A percentile compares a stretch with the other conserved stretches of the same genome.
Conservation (phyloP, 2,113 vertebrate genomes). For the Mesitornis unicolor region DNA sequence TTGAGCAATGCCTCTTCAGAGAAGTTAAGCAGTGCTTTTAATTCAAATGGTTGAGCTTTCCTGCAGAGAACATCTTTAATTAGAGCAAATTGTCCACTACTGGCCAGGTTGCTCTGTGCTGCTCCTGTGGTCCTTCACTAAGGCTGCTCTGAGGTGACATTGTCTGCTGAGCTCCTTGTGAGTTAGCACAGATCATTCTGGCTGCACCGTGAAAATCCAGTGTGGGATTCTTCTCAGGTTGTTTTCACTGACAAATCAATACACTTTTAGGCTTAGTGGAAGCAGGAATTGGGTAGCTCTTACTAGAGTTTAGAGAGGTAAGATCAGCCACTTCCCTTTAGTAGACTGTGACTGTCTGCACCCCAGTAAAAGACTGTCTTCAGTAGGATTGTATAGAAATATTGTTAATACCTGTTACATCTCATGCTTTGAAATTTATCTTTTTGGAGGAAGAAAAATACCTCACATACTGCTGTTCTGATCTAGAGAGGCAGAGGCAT, state of each 20-base stretch:
- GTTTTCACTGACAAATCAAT: background rate
- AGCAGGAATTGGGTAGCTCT: background rate
- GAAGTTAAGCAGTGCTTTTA: background rate
- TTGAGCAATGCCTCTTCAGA: background rate
- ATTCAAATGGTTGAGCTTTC: background rate
- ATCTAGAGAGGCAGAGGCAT: background rate
- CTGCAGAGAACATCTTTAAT: background rate
- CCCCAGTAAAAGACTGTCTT: background rate
- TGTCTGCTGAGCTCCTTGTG: background rate
- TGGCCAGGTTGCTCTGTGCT: background rate
- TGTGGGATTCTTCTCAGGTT: background rate
- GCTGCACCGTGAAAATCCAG: accelerated
- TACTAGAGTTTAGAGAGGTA: background rate
- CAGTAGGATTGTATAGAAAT: background rate
- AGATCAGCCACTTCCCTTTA: background rate
- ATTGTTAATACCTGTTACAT: background rate
- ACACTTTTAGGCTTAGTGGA: background rate
- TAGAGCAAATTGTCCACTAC: background rate
- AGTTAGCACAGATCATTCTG: background rate
- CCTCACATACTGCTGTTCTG: background rate
- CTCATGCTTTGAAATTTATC: background rate
- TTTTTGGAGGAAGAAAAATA: background rate
- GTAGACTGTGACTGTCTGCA: background rate
- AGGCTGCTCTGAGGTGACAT: background rate
- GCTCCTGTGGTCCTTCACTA: background rate